Evolutionary conservation across 2,113 vertebrate species (phyloP).

Genomic region (Oryzias javanicus): DNA sequence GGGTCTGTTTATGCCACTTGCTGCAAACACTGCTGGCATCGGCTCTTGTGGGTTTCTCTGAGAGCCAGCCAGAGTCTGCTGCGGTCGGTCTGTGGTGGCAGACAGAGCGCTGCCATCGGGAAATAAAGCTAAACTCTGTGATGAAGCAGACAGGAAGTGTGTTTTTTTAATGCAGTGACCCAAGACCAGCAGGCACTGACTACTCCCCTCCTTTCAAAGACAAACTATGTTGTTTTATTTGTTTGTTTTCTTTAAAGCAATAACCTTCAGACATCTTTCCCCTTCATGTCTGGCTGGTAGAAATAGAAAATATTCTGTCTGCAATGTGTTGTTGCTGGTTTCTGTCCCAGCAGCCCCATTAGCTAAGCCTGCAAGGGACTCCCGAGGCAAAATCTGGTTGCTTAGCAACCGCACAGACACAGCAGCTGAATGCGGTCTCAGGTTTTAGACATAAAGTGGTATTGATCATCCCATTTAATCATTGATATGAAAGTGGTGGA

Average conservation of each 20-base stretch:
- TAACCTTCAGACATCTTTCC: not conserved
- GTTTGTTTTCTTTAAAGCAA: not conserved
- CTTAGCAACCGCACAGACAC: constrained; percentile 3
- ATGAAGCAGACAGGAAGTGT: not conserved
- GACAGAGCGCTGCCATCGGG: not conserved
- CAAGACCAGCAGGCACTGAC: not conserved
- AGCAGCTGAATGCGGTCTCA: not conserved
- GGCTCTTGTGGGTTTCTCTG: not conserved
- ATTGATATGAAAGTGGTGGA: not conserved
- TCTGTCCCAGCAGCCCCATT: constrained; percentile 3
- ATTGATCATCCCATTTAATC: constrained; percentile 7
- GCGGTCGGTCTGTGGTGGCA: constrained; percentile 1
- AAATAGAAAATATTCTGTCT: not conserved
- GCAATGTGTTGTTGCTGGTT: constrained; percentile 1
- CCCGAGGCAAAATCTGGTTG: not conserved
- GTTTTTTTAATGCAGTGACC: not conserved
- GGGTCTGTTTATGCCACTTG: not conserved
- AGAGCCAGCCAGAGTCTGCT: not conserved
- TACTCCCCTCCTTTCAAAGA: not conserved
- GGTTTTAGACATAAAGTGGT: constrained; percentile 1
- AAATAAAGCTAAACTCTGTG: constrained; percentile 4
- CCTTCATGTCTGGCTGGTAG: not conserved
- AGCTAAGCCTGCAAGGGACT: constrained; percentile 5
- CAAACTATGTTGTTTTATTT: constrained; percentile 3
- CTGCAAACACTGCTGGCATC: constrained; percentile 11